Conservation (phyloP, 2,797 vertebrate genomes). For the Sibirionetta formosa region DNA sequence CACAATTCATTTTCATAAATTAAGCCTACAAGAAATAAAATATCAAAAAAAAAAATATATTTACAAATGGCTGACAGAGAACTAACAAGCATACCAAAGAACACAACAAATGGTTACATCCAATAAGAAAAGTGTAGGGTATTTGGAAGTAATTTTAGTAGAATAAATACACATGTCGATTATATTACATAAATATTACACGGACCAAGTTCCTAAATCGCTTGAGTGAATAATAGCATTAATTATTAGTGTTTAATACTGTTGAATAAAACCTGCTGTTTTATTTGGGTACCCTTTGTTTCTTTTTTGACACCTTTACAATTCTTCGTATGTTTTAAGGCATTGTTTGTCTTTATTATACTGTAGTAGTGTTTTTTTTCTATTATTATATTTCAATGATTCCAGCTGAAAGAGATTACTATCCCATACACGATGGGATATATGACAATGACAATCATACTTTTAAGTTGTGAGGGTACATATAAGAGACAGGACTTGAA, state of each 20-base stretch:
- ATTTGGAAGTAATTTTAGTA: not conserved
- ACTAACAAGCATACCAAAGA: not conserved
- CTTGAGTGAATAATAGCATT: not conserved
- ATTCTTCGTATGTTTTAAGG: not conserved
- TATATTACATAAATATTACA: not conserved
- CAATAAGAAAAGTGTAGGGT: not conserved
- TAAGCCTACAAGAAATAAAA: constrained; percentile 83
- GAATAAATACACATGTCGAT: not conserved
- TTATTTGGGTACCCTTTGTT: not conserved
- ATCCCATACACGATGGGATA: not conserved
- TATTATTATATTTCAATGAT: not conserved
- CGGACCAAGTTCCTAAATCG: not conserved
- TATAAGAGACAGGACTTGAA: not conserved
- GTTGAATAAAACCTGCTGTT: not conserved
- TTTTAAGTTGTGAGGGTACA: not conserved
- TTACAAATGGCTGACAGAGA: not conserved
- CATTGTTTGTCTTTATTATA: not conserved
- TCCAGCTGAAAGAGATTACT: not conserved
- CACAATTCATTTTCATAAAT: constrained; percentile 91
- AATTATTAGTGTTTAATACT: not conserved
- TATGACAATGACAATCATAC: not conserved
- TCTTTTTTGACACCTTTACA: not conserved
- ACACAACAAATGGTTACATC: not conserved
- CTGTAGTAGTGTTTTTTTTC: accelerated
- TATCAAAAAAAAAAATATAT: not conserved